These are phyloP conservation scores for Corvus hawaiiensis DNA, from an alignment of 2,113 vertebrate species.

Conservation along the genomic window DNA sequence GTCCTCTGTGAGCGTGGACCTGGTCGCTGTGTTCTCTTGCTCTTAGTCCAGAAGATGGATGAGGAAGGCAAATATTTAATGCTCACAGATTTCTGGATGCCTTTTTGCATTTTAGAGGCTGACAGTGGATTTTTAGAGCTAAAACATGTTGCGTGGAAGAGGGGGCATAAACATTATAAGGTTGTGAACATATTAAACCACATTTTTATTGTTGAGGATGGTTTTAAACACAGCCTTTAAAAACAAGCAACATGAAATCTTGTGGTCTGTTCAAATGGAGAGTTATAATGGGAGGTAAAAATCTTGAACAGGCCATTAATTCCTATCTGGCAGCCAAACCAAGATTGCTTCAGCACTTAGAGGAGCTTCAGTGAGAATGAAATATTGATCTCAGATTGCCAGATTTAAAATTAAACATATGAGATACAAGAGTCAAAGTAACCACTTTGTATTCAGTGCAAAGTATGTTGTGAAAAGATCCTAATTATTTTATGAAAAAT, in stretches of 20 bases:
- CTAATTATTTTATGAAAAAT: neutral
- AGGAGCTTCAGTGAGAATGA: neutral
- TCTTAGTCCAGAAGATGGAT: neutral
- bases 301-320: neutral
- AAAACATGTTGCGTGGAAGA: neutral
- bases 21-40: neutral
- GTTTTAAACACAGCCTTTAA: neutral
- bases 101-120: neutral
- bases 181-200: neutral
- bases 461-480: neutral
- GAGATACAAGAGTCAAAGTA: neutral
- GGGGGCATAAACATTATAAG: neutral
- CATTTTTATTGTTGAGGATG: neutral
- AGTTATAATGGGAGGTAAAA: neutral
- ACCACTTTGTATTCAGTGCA: neutral
- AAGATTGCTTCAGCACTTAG: neutral
- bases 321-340: neutral
- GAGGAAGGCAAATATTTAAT: neutral
- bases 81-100: neutral
- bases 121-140: neutral
- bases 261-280: neutral
- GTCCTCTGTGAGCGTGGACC: neutral
- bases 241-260: neutral
- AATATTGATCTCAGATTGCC: neutral
- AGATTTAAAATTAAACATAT: neutral